Evolutionary conservation across 2,113 vertebrate species (phyloP).

Genomic region (Pterophyllum scalare): DNA sequence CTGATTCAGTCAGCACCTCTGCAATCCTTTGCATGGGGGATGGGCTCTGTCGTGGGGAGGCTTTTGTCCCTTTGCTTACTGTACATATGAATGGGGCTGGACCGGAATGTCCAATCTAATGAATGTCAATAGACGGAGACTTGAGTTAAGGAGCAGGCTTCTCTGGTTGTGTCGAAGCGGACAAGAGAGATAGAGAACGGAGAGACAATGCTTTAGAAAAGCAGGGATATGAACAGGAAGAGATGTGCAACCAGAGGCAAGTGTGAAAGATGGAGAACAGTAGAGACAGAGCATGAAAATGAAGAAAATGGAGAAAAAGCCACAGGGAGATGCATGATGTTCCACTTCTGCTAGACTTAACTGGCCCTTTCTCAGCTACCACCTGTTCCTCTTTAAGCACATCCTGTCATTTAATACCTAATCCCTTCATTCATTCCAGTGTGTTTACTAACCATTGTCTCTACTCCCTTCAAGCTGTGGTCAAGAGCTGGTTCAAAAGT

Average conservation of each 20-base stretch:
- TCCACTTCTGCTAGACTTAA: conserved; percentile 70
- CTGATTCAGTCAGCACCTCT: conserved; percentile 29
- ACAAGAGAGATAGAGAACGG: conserved; percentile 63
- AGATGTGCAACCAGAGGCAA: conserved; percentile 37
- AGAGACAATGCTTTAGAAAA: conserved; percentile 30
- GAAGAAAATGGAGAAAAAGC: neutral
- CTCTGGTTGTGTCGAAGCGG: conserved; percentile 75
- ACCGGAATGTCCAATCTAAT: conserved; percentile 80
- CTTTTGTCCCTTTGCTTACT: conserved; percentile 76
- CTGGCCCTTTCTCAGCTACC: conserved; percentile 71
- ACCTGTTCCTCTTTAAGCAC: conserved; percentile 82
- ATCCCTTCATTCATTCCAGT: conserved; percentile 79
- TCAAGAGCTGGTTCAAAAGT: conserved; percentile 87
- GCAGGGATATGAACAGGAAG: conserved; percentile 28
- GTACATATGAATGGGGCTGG: conserved; percentile 87
- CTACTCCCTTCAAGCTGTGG: conserved; percentile 75
- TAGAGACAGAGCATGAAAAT: conserved; percentile 49
- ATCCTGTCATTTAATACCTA: conserved; percentile 85
- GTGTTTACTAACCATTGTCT: conserved; percentile 82
- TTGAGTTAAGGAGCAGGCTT: conserved; percentile 78
- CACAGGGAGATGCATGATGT: conserved; percentile 55
- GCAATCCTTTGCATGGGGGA: conserved; percentile 23
- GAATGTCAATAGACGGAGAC: conserved; percentile 83
- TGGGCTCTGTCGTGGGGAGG: conserved; percentile 31
- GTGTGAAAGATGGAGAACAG: conserved; percentile 47